Evolutionary conservation across 1,140 invertebrate species (phyloP).

Genomic region (Trinorchestia longiramus): DNA sequence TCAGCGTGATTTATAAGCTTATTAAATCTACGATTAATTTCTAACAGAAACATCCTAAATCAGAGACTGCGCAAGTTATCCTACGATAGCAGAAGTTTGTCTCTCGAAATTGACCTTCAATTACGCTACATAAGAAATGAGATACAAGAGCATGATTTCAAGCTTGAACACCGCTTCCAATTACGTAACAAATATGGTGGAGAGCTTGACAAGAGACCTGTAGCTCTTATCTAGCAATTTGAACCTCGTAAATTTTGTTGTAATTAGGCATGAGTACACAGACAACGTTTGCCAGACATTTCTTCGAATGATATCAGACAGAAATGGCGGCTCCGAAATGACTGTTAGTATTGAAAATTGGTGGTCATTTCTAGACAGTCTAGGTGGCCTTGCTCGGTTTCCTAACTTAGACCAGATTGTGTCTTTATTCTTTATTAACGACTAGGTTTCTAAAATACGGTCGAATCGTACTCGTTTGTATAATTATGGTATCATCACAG

Average conservation of each 20-base stretch:
- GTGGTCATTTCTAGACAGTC: not conserved
- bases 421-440: not conserved
- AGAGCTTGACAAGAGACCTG: conserved; percentile 6
- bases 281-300: conserved; percentile 26
- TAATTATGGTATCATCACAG: not conserved
- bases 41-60: not conserved
- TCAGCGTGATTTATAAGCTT: not conserved
- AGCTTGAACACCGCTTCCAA: not conserved
- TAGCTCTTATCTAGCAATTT: conserved; percentile 32
- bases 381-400: not conserved
- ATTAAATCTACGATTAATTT: not conserved
- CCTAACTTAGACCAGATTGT: not conserved
- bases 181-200: conserved; percentile 17
- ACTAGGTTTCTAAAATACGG: not conserved
- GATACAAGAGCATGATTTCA: not conserved
- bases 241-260: conserved; percentile 10
- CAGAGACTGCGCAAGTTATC: not conserved
- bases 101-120: not conserved
- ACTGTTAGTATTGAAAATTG: not conserved
- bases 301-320: conserved; percentile 41
- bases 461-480: not conserved
- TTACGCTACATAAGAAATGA: not conserved
- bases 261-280: conserved; percentile 26
- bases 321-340: not conserved
- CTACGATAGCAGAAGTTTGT: not conserved